Evolutionary conservation across 30 jellyfish, hydroid and myxozoan species (phyloP).

Genomic region (Chrysaora quinquecirrha): DNA sequence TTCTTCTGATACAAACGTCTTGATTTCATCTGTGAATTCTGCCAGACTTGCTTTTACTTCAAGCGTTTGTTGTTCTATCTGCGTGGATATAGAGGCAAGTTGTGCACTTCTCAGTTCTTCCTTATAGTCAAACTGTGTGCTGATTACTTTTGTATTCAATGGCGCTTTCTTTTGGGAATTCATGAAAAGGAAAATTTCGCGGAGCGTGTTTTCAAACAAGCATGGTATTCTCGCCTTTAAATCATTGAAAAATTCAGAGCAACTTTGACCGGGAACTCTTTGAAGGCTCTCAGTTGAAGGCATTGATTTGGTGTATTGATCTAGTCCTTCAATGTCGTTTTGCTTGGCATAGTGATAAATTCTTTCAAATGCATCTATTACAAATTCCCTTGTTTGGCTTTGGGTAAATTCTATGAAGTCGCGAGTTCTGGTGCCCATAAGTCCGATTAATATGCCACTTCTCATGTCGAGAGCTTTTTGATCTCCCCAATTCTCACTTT

Average conservation of each 20-base stretch:
- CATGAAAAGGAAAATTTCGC: slow-evolving; percentile 4
- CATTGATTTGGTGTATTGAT: slow-evolving; percentile 2
- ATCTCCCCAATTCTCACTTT: neutral
- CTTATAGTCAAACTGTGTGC: neutral
- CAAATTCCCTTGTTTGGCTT: neutral
- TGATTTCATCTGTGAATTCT: slow-evolving; percentile 37
- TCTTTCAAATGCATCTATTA: slow-evolving; percentile 4
- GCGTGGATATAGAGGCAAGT: slow-evolving; percentile 18
- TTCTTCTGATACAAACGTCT: slow-evolving; percentile 31
- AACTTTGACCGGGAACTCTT: neutral
- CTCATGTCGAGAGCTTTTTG: neutral
- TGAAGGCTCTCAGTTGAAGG: neutral
- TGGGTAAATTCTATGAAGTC: neutral
- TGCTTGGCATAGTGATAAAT: slow-evolving; percentile 13
- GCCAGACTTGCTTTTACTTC: slow-evolving; percentile 13
- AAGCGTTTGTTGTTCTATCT: slow-evolving; percentile 10
- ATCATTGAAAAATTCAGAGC: slow-evolving; percentile 9
- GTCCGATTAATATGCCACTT: neutral
- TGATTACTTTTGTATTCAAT: slow-evolving; percentile 27
- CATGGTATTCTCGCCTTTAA: slow-evolving; percentile 17
- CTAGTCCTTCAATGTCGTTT: slow-evolving; percentile 8
- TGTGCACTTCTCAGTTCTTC: slow-evolving; percentile 27
- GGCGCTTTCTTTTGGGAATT: slow-evolving; percentile 4
- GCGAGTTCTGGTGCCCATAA: neutral
- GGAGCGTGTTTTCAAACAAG: slow-evolving; percentile 6